Base-by-base conservation (phyloP, 2,888 invertebrate species). In the Linyphia triangularis region DNA sequence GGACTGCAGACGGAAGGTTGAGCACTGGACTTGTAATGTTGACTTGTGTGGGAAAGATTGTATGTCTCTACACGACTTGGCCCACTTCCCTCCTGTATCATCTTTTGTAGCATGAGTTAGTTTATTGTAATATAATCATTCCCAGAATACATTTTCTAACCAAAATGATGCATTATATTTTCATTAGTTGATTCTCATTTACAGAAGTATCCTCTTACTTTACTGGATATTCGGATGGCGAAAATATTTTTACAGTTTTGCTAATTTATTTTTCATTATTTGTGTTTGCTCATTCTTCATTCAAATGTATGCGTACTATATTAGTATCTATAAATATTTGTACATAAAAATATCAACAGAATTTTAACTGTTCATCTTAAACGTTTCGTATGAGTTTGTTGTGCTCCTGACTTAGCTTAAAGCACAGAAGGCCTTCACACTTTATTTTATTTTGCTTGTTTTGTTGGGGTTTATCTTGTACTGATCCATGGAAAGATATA, bases 1-100 rank as follows among this genome's bases (percentile, higher is more conserved):
- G 73, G 73, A 13, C 73, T 88, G 13, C 86, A 59, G 57, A 79
- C 51, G 16, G 86, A 88, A 51, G 72, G 82, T 28, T 82, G 26
- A 70, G 10, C 9, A 0, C 9, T 24, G 22, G n/a, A 33, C 19
- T 10, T 24, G 30, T 33, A 33, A 51, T 51, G 51, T 33, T 33
- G 1, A n/a, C 51, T 51, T 5, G 16, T 40, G 63, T 19, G 37
- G 37, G 13, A 19, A 65, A 65, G 30, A 28, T 65, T 65, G 26
- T 28, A 33, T 6, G 5, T 9, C 33, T 33, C 33, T 5, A 51
- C n/a, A 3, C n/a, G n/a, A 51, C 51, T 51, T n/a, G 16, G 13
- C 13, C 51, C n/a, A 37, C 13, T 65, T 19, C 22, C 33, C 37
- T 40, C 37, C 7, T 65, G 10, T 67, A 16, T 43, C 37, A n/a